Percentiles rank a stretch among this genome's conserved stretches.
Evolutionary conservation across 2,888 invertebrate genomes (phyloP).

Genomic region (Drosophila buzzatii): DNA sequence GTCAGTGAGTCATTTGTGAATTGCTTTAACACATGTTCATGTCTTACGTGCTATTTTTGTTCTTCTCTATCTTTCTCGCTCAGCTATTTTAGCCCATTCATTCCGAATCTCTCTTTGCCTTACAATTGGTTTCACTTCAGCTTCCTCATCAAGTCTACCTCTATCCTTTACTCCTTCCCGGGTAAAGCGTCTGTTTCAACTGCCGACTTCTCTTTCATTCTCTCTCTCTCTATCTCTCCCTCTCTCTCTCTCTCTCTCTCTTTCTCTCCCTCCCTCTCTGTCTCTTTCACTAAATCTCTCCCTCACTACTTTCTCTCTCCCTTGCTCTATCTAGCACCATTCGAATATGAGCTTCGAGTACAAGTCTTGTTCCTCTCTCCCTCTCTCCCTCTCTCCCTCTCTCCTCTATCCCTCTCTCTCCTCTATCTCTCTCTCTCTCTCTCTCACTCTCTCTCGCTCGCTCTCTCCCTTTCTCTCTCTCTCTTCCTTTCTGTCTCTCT

Average conservation of each 20-base stretch:
- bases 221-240: background rate
- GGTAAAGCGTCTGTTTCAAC: too few relatives aligned
- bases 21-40: background rate
- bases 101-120: background rate
- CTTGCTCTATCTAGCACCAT: too few relatives aligned
- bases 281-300: background rate
- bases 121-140: too few relatives aligned
- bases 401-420: background rate
- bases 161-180: background rate
- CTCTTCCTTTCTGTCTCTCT: background rate
- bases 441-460: too few relatives aligned
- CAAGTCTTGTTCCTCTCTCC: too few relatives aligned
- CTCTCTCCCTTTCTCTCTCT: background rate
- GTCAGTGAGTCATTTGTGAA: conserved; percentile 29
- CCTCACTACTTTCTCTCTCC: background rate
- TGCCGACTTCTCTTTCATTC: too few relatives aligned
- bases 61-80: background rate
- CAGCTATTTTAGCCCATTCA: background rate
- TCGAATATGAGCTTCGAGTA: too few relatives aligned
- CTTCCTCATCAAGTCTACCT: too few relatives aligned
- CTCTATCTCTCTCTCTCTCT: background rate
- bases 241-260: too few relatives aligned
- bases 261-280: background rate
- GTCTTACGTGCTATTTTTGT: background rate
- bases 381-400: background rate